Base-by-base conservation (phyloP, 2,888 invertebrate species). In the Drosophila paranaensis region DNA sequence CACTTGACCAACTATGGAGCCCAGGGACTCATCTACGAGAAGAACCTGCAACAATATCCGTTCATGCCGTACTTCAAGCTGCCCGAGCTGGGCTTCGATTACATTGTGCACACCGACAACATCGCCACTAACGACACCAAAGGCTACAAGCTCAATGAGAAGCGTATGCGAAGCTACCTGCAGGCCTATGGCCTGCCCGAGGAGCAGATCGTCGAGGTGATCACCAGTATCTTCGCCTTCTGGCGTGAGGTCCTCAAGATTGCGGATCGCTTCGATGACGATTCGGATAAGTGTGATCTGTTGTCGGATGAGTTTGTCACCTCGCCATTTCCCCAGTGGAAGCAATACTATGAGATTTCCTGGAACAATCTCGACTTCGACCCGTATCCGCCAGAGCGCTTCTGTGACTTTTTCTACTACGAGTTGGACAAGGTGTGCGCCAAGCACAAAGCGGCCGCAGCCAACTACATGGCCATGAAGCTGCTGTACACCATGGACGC, bases 401-500 rank as follows among this genome's bases (percentile, higher is more conserved):
- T 80, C 3, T 92, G 92, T 33, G 56, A 76, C 9, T 86, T 53
- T 43, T 89, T 78, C 33, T 92, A 92, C 40, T 30, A 35, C 10
- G 77, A 88, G 48, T 60, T 92, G 45, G 75, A 91, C 27, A 65
- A 72, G 37, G 78, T 91, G 39, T 90, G 87, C 14, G 53, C 43
- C 3, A 74, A 79, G 27, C 81, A 82, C 6, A 77, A 81, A n/a
- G 62, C 77, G 27, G 90, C 91, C 0, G 90, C 87, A 10, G 92
- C 92, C 13, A 92, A 92, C 65, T 92, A 92, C 60, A 71, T 92
- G 58, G 85, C 92, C n/a, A 67, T 92, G 71, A 85, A 84, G 61
- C 77, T 92, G 13, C 73, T 92, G 4, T 88, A 86, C 55, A 56
- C 60, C 2, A 80, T 92, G 90, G 91, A 92, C 50, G 75, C 85